Conservation (phyloP, 1,140 invertebrate species). For the Ectropis grisescens region DNA sequence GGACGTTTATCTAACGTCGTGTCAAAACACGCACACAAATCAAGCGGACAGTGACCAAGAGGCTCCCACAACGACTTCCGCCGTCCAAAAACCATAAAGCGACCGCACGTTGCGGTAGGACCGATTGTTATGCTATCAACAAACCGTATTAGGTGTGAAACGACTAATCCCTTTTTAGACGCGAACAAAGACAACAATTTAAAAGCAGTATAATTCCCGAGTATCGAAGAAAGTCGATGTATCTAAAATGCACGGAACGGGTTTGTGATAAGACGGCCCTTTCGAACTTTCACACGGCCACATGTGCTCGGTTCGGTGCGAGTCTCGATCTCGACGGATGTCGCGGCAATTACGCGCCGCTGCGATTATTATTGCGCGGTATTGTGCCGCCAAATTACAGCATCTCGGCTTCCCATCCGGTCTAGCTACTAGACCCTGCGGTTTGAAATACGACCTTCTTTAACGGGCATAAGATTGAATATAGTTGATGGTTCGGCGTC, state of each 20-base stretch:
- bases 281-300: constrained; percentile 54
- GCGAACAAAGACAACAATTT: constrained; percentile 17
- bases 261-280: constrained; percentile 41
- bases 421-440: constrained; percentile 1
- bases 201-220: constrained; percentile 30
- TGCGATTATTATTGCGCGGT: constrained; percentile 52
- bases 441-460: background rate
- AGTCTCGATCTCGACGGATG: constrained; percentile 44
- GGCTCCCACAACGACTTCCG: constrained; percentile 30
- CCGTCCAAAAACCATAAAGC: constrained; percentile 20
- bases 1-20: constrained; percentile 31
- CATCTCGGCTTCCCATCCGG: constrained; percentile 58
- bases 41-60: constrained; percentile 27
- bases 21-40: constrained; percentile 43
- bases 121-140: constrained; percentile 10
- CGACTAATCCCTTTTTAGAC: constrained; percentile 12
- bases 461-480: constrained; percentile 4
- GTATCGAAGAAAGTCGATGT: constrained; percentile 45
- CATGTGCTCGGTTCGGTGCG: constrained; percentile 23
- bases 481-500: constrained; percentile 8
- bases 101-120: constrained; percentile 18
- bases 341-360: constrained; percentile 49
- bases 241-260: constrained; percentile 42
- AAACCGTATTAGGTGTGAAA: constrained; percentile 22
- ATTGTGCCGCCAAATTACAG: constrained; percentile 58